Evolutionary conservation across 64 coral and sea anemone genomes (phyloP).

Genomic region (Astreopora myriophthalma): DNA sequence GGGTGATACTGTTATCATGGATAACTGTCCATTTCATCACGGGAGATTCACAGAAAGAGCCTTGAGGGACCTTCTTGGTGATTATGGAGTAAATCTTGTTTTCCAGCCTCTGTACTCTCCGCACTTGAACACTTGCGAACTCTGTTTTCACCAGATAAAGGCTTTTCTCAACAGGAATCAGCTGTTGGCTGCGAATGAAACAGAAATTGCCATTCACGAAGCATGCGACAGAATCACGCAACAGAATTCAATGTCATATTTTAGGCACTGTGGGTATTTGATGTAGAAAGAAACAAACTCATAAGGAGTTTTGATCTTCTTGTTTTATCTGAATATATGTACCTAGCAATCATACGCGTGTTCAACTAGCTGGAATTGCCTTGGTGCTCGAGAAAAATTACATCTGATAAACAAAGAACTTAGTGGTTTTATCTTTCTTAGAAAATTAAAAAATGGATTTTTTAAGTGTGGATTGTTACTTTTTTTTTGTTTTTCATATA

Average conservation of each 20-base stretch:
- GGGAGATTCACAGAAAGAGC: neutral
- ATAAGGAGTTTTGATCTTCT: neutral
- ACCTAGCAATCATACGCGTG: no score
- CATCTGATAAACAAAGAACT: no score
- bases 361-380: neutral
- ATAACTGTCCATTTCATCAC: constrained; percentile 8
- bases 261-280: constrained; percentile 61
- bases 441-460: no score
- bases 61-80: constrained; percentile 14
- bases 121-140: constrained; percentile 47
- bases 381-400: no score
- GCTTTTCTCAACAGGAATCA: constrained; percentile 8
- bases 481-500: neutral
- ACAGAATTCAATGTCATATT: constrained; percentile 14
- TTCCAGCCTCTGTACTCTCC: constrained; percentile 53
- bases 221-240: constrained; percentile 8
- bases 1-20: constrained; percentile 21
- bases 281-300: neutral
- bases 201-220: constrained; percentile 39
- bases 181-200: constrained; percentile 24
- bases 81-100: constrained; percentile 12
- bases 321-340: no score
- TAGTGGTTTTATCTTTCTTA: no score
- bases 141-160: constrained; percentile 48
- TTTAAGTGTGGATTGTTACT: no score